phyloP scores from a whole-genome alignment of 1,140 invertebrate species.

The Rhagoletis zephyria region DNA sequence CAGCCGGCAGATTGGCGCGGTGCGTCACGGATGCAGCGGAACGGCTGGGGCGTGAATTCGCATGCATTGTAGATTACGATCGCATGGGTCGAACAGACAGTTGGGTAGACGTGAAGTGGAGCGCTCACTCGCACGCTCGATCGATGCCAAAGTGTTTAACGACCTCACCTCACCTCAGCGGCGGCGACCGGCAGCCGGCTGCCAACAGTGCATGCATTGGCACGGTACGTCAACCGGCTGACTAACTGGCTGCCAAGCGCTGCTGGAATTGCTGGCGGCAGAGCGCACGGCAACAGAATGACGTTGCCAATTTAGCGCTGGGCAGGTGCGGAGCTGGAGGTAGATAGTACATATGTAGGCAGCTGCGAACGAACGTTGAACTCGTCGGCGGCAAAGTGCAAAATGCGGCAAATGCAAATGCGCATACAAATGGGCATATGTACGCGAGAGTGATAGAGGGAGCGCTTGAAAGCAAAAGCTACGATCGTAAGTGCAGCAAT shows the following conservation, averaged over 20 bases:
- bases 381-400: slow-evolving; percentile 4
- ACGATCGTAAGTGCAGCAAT: not conserved
- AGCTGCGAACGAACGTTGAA: slow-evolving; percentile 40
- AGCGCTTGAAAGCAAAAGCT: not conserved
- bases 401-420: slow-evolving; percentile 8
- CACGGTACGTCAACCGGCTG: not conserved
- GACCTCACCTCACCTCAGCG: slow-evolving; percentile 35
- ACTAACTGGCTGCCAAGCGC: not conserved
- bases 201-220: slow-evolving; percentile 21
- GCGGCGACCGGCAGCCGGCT: slow-evolving; percentile 22
- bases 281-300: not conserved
- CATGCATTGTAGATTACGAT: slow-evolving; percentile 36
- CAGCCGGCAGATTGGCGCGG: not conserved
- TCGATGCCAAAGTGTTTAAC: slow-evolving; percentile 31
- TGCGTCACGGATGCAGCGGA: not conserved
- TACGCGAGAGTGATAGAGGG: slow-evolving; percentile 32
- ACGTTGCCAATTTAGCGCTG: slow-evolving; percentile 7
- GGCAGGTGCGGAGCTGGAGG: slow-evolving; percentile 14
- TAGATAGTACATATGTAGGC: not conserved
- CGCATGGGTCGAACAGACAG: not conserved
- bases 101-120: not conserved
- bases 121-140: no score
- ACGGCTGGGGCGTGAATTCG: not conserved
- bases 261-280: not conserved
- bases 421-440: not conserved